Conservation (phyloP, 2,797 vertebrate species). For the Pseudomugil tenellus region DNA sequence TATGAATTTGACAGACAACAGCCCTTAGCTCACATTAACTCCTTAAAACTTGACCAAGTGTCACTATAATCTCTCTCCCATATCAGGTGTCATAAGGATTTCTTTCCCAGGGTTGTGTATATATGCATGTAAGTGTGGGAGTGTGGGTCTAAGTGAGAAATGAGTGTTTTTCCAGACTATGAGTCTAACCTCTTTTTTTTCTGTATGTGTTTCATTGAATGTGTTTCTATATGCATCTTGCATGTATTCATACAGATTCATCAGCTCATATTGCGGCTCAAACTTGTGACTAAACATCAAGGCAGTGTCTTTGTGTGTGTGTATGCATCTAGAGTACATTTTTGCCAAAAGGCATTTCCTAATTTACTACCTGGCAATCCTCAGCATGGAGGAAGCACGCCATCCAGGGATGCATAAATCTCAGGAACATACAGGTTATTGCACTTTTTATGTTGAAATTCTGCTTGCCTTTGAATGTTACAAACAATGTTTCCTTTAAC, state of each 20-base stretch:
- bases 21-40: slow-evolving; percentile 42
- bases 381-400: slow-evolving; percentile 67
- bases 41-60: slow-evolving; percentile 28
- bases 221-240: neutral
- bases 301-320: slow-evolving; percentile 14
- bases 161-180: slow-evolving; percentile 55
- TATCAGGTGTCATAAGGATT: slow-evolving; percentile 37
- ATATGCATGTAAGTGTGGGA: slow-evolving; percentile 5
- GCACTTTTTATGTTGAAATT: slow-evolving; percentile 82
- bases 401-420: slow-evolving; percentile 79
- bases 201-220: no score
- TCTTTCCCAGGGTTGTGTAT: slow-evolving; percentile 33
- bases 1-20: slow-evolving; percentile 39
- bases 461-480: slow-evolving; percentile 75
- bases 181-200: slow-evolving; percentile 35
- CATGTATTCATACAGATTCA: slow-evolving; percentile 18
- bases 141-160: slow-evolving; percentile 9
- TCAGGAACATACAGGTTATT: slow-evolving; percentile 78
- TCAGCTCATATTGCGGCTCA: slow-evolving; percentile 14
- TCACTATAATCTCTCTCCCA: slow-evolving; percentile 24
- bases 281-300: slow-evolving; percentile 25
- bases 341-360: slow-evolving; percentile 77
- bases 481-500: slow-evolving; percentile 83
- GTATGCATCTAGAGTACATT: slow-evolving; percentile 40
- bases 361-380: slow-evolving; percentile 81